Conservation (phyloP, 1,140 invertebrate genomes). For the Sogatella furcifera region DNA sequence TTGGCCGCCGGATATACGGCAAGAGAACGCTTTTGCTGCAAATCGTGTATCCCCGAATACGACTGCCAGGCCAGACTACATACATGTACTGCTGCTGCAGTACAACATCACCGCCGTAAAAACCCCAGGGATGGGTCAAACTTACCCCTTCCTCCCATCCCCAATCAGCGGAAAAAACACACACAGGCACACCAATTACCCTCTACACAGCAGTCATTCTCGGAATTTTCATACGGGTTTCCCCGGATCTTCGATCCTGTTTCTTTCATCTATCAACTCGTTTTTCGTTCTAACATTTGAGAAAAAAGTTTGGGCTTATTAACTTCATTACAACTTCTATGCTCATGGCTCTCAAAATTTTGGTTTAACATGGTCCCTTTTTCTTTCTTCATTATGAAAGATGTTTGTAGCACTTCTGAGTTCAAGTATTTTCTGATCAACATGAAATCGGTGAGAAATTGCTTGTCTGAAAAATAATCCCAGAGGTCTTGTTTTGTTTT, state of each 20-base stretch:
- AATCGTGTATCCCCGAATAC: conserved; percentile 1
- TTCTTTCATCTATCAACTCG: neutral
- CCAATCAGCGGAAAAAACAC: neutral
- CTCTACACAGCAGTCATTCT: neutral
- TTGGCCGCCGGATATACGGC: neutral
- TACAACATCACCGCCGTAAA: no score
- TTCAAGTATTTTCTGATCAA: no score
- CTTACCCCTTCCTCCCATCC: neutral
- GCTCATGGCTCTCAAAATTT: no score
- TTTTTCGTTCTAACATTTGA: no score
- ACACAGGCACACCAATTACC: neutral
- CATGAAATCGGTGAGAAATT: no score
- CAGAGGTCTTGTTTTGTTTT: no score
- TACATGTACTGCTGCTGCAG: neutral
- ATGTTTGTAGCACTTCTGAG: no score
- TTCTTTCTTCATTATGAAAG: no score
- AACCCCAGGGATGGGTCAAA: neutral
- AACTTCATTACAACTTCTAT: no score
- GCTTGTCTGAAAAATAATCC: no score
- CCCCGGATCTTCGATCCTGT: neutral
- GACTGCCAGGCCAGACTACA: neutral
- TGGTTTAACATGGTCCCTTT: no score
- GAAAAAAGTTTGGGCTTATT: no score
- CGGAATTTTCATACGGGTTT: neutral
- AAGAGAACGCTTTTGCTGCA: neutral